These are phyloP conservation scores for Ectropis crepuscularia DNA, from an alignment of 2,888 invertebrate species.

Conservation along the genomic window DNA sequence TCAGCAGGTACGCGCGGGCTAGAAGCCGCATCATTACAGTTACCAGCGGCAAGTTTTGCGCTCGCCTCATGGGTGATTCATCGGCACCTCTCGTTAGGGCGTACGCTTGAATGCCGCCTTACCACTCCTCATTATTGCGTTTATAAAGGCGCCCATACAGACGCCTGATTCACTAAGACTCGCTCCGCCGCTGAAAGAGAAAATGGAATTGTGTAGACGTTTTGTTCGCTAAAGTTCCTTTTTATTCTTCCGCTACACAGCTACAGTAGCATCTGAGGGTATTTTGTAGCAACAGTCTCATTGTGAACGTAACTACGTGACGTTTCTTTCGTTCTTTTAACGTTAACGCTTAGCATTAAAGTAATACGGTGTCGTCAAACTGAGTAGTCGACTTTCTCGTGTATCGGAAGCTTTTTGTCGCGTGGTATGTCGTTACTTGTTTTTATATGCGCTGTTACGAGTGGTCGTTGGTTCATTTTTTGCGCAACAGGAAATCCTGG, in stretches of 20 bases:
- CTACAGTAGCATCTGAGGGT: constrained; percentile 56
- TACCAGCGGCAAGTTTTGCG: constrained; percentile 80
- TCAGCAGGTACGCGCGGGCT: constrained; percentile 28
- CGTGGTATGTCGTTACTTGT: constrained; percentile 30
- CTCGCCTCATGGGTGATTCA: constrained; percentile 79
- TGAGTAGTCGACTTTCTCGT: constrained; percentile 46
- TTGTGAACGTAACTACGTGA: constrained; percentile 63
- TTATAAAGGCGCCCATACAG: constrained; percentile 82
- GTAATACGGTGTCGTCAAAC: constrained; percentile 52
- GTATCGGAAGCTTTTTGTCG: constrained; percentile 44
- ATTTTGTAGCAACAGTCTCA: constrained; percentile 64
- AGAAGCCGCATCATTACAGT: constrained; percentile 58
- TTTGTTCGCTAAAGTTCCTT: constrained; percentile 73
- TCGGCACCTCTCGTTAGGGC: constrained; percentile 78
- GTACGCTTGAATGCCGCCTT: constrained; percentile 79
- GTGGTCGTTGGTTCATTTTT: constrained; percentile 45
- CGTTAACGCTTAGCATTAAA: constrained; percentile 55
- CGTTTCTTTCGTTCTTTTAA: constrained; percentile 51
- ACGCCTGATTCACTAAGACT: constrained; percentile 79
- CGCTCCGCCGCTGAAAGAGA: constrained; percentile 77
- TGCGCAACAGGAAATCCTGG: constrained; percentile 49
- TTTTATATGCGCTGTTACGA: constrained; percentile 45
- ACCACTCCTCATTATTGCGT: constrained; percentile 83
- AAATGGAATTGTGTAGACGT: constrained; percentile 81
- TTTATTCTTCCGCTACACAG: constrained; percentile 62